These are phyloP conservation scores for Pyrrhia umbra DNA, from an alignment of 2,888 invertebrate species.

Conservation along the genomic window DNA sequence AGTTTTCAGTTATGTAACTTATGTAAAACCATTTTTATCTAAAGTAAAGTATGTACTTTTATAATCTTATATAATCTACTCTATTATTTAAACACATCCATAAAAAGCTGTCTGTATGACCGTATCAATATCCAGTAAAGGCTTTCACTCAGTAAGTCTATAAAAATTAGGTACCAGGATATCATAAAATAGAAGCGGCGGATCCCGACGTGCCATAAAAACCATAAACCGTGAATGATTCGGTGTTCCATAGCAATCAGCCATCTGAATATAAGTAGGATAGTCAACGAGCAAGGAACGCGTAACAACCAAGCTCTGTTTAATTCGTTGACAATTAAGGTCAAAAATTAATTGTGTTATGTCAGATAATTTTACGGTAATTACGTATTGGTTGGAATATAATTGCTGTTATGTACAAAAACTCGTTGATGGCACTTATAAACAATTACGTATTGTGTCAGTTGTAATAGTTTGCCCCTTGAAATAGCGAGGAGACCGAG, in stretches of 20 bases:
- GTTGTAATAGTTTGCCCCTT: not conserved
- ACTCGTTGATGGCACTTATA: slow-evolving; percentile 6
- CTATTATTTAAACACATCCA: slow-evolving; percentile 26
- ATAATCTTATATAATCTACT: too few relatives aligned
- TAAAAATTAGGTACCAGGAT: slow-evolving; percentile 59
- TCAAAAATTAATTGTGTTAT: slow-evolving; percentile 3
- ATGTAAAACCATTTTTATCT: not conserved
- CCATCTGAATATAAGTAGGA: slow-evolving; percentile 32
- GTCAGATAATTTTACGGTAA: slow-evolving; percentile 20
- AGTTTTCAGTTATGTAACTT: not conserved
- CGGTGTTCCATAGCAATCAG: slow-evolving; percentile 40
- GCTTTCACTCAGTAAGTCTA: slow-evolving; percentile 35
- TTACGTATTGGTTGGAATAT: not conserved
- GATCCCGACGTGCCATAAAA: slow-evolving; percentile 54
- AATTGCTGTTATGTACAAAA: not conserved
- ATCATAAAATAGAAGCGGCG: slow-evolving; percentile 49
- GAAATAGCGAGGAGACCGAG: not conserved
- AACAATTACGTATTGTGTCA: slow-evolving; percentile 4
- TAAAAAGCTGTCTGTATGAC: slow-evolving; percentile 5
- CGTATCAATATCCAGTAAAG: slow-evolving; percentile 37
- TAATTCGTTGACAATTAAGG: slow-evolving; percentile 2
- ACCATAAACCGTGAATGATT: slow-evolving; percentile 54
- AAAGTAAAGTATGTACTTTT: too few relatives aligned
- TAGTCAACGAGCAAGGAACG: slow-evolving; percentile 18
- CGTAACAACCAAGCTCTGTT: slow-evolving; percentile 15